Percentiles rank a stretch among this genome's conserved stretches.
phyloP scores from a whole-genome alignment of 2,888 invertebrate species.

The Oeneis ivallda region DNA sequence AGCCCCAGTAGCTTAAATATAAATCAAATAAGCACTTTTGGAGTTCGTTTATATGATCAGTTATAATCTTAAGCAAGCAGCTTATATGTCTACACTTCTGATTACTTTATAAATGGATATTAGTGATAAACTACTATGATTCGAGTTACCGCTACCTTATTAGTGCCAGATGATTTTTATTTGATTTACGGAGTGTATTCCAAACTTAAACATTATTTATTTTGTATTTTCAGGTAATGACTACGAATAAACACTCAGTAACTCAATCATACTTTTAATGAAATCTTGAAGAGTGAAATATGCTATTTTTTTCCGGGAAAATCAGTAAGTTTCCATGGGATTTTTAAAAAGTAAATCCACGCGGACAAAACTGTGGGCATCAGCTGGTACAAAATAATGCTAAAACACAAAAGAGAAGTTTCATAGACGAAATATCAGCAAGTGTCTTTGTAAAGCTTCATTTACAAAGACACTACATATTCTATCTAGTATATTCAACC shows the following conservation, averaged over 20 bases:
- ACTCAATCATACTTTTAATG: no score
- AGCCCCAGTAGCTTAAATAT: neutral
- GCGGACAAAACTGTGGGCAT: no score
- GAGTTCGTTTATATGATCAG: constrained; percentile 7
- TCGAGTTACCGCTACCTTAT: neutral
- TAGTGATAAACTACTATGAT: constrained; percentile 18
- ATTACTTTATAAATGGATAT: constrained; percentile 6
- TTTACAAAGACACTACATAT: constrained; percentile 5
- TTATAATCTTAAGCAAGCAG: constrained; percentile 16
- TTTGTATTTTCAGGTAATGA: neutral
- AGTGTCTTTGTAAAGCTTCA: no score
- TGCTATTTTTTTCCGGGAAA: no score
- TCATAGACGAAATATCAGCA: no score
- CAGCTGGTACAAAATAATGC: no score
- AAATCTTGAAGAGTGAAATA: no score
- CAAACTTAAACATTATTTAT: neutral
- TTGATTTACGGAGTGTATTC: constrained; percentile 4
- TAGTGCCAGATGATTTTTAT: constrained; percentile 20
- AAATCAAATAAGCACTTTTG: constrained; percentile 2
- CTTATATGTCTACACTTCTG: constrained; percentile 10
- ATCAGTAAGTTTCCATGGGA: no score
- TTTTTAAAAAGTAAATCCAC: no score
- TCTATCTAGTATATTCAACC: neutral
- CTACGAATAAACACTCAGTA: neutral
- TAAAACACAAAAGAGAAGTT: no score